Base-by-base conservation (phyloP, 2,888 invertebrate genomes). In the Siphonodentalium dalli region DNA sequence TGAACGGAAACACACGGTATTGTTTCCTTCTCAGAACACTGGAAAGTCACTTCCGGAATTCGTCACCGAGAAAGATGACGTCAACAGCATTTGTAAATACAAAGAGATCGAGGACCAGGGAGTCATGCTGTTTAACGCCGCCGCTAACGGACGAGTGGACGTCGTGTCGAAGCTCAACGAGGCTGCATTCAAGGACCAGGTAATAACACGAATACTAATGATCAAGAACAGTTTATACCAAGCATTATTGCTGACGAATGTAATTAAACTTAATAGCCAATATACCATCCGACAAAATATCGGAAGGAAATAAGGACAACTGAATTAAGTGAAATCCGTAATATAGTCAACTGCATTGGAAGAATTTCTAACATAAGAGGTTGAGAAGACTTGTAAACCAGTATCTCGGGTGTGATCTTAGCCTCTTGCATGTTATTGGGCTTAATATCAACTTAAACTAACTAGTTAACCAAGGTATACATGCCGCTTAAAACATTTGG, bases 181-280 rank as follows among this genome's bases (percentile, higher is more conserved):
- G 38, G 69, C 70, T 2, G 52, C 63, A 15, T 75, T 69, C 40
- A 59, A 66, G 35, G 75, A 75, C 56, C 70, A 61, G 66, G 75
- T 75, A 40, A 41, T 34, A 28, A 13, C 26, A 44, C 44, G 15
- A 34, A 34, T 7, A n/a, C n/a, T 34, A 8, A 7, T 8, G 18
- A 15, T 34, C 18, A 15, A 34, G 2, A 7, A 1, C 34, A 15
- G 34, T 1, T 1, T 34, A 34, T 15, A 34, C 7, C 34, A 33
- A 15, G 13, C 18, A 7, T 15, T 34, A 7, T 8, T 34, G 18
- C 7, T 34, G 13, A 2, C 18, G 34, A 34, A n/a, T n/a, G n/a
- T n/a, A n/a, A n/a, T n/a, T n/a, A n/a, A n/a, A n/a, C n/a, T n/a
- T n/a, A n/a, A n/a, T n/a, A n/a, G n/a, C n/a, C n/a, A n/a, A n/a